phyloP scores from a whole-genome alignment of 2,888 invertebrate species.

The Drosophila atripex region DNA sequence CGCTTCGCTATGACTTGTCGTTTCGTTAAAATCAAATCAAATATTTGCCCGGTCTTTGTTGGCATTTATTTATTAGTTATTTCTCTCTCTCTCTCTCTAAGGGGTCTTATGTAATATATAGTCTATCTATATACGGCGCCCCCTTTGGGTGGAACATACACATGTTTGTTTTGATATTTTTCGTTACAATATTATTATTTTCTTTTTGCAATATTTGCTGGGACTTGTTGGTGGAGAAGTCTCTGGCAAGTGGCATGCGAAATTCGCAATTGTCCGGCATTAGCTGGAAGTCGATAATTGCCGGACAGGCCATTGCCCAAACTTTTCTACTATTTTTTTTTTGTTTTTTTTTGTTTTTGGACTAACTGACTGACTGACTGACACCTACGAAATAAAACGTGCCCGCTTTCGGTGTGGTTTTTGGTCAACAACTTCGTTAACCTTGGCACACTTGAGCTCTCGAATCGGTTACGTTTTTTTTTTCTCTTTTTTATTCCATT shows the following conservation, averaged over 20 bases:
- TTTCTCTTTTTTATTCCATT: not conserved
- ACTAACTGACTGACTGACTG: constrained; percentile 12
- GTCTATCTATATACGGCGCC: constrained; percentile 29
- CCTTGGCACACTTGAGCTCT: constrained; percentile 65
- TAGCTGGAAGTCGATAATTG: constrained; percentile 49
- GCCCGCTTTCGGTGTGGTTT: constrained; percentile 43
- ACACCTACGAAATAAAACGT: constrained; percentile 75
- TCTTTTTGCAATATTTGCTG: constrained; percentile 27
- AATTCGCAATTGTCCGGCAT: constrained; percentile 52
- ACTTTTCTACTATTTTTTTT: not conserved
- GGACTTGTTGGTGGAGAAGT: constrained; percentile 18
- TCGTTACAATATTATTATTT: constrained; percentile 23
- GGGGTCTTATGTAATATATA: constrained; percentile 63
- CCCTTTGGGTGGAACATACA: constrained; percentile 55
- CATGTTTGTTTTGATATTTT: constrained; percentile 48
- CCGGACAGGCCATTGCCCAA: constrained; percentile 42
- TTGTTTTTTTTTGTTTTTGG: too few species aligned
- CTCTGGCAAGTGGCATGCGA: constrained; percentile 32
- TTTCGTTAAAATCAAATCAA: constrained; percentile 75
- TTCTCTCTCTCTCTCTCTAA: constrained; percentile 11
- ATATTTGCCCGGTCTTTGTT: constrained; percentile 61
- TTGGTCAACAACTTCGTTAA: constrained; percentile 47
- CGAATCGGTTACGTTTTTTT: constrained; percentile 9
- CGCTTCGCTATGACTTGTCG: constrained; percentile 61
- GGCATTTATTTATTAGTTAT: constrained; percentile 42